Base-by-base conservation (phyloP, 2,888 invertebrate species). In the Amphimallon solstitiale region DNA sequence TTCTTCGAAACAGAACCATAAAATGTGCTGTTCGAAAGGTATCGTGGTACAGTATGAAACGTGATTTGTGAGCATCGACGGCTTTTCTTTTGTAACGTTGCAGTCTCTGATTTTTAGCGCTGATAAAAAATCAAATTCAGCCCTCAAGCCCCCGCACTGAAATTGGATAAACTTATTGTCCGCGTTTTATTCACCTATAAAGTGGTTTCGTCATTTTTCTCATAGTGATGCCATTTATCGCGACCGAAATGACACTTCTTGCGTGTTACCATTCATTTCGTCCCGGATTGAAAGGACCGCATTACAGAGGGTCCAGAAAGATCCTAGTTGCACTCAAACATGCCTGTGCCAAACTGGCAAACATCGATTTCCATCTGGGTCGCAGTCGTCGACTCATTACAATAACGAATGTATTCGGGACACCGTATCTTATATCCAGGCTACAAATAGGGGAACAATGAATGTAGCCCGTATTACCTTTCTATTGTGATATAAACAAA, bases 121-220 rank as follows among this genome's bases (percentile, higher is more conserved):
- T 35, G 23, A 40, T 40, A 54, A 54, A 43, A 52, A 40, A 46
- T 54, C 54, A 40, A 54, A 54, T 9, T 40, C n/a, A 10, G n/a
- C 54, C n/a, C 7, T 37, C 14, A 21, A 40, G 56, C 23, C 23
- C n/a, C 23, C 38, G 14, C 56, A 40, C 21, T 56, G 40, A 56
- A 56, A 40, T 56, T 40, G 56, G 56, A 40, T 23, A 56, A 56
- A 56, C 56, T 43, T 43, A 56, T 56, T 56, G 40, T 56, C 21
- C 12, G 56, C 40, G 12, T 40, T 56, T 56, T 56, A 56, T 56
- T 56, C 40, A 40, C 14, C 56, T 40, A 56, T 56, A 56, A 56
- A 56, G 40, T 56, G 21, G 14, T 14, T 14, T 17, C 43, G 43
- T 14, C 43, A 43, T 17, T 19, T 56, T 43, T 40, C 23, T 29